Percentiles rank a stretch among this genome's conserved stretches.
These are phyloP conservation scores for Pectinophora gossypiella DNA, from an alignment of 1,140 invertebrate species.

Conservation along the genomic window DNA sequence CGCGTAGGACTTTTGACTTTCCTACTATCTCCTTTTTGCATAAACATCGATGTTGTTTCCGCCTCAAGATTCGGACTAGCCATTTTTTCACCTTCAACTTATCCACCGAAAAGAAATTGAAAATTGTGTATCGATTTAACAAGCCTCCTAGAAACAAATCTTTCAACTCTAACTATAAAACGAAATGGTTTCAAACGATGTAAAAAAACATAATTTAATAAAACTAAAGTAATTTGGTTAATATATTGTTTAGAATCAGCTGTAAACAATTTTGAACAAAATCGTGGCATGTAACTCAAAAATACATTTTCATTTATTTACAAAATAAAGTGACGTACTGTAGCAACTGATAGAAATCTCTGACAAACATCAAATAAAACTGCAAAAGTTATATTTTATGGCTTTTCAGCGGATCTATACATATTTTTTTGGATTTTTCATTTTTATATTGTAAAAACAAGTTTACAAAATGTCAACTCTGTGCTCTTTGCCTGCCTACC, in stretches of 20 bases:
- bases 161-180: no score
- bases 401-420: no score
- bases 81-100: constrained; percentile 34
- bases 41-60: constrained; percentile 59
- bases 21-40: constrained; percentile 38
- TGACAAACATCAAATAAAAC: not conserved
- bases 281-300: not conserved
- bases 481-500: no score
- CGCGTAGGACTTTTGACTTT: constrained; percentile 30
- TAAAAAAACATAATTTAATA: no score
- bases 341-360: not conserved
- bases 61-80: constrained; percentile 46
- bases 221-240: no score
- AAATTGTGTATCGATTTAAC: constrained; percentile 46
- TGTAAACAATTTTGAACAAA: not conserved
- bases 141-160: constrained; percentile 24
- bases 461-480: no score
- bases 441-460: no score
- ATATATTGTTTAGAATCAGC: not conserved
- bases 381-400: not conserved
- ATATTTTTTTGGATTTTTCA: no score
- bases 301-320: not conserved
- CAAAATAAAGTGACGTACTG: not conserved
- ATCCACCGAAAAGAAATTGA: constrained; percentile 10
- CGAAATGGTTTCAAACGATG: no score